These are phyloP conservation scores for Megastigmus dorsalis DNA, from an alignment of 2,888 invertebrate species.

Conservation along the genomic window DNA sequence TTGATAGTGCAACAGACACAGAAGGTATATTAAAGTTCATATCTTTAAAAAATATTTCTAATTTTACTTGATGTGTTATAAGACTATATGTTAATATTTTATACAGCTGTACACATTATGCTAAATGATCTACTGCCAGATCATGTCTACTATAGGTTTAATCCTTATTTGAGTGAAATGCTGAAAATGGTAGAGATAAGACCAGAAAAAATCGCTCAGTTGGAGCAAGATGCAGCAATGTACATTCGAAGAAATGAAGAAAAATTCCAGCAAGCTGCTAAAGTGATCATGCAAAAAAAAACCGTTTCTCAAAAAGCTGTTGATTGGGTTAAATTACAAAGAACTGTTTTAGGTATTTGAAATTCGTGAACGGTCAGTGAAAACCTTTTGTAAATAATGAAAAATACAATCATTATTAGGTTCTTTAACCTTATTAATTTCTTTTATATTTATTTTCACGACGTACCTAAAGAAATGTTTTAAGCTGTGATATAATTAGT, in stretches of 20 bases:
- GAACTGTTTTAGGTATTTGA: conserved; percentile 68
- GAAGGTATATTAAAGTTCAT: conserved; percentile 78
- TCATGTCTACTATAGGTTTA: conserved; percentile 87
- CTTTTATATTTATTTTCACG: no score
- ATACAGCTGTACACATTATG: conserved; percentile 84
- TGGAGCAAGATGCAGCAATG: conserved; percentile 85
- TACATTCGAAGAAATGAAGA: conserved; percentile 88
- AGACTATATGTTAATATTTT: conserved; percentile 28
- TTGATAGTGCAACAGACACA: conserved; percentile 91
- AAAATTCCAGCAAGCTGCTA: conserved; percentile 82
- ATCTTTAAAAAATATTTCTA: not conserved
- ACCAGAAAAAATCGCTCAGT: conserved; percentile 81
- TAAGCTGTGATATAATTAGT: no score
- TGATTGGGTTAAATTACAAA: conserved; percentile 75
- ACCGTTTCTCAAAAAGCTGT: conserved; percentile 71
- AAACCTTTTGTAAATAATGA: conserved; percentile 11
- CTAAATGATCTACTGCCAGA: conserved; percentile 85
- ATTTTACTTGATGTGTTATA: no score
- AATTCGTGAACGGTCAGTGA: not conserved
- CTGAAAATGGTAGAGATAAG: conserved; percentile 88
- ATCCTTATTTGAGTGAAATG: conserved; percentile 89
- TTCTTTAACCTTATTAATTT: no score
- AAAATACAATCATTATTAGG: no score
- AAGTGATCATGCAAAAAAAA: conserved; percentile 73
- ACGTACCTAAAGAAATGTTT: no score